phyloP scores from a whole-genome alignment of 1,140 invertebrate genomes.

The Drosophila mayri region DNA sequence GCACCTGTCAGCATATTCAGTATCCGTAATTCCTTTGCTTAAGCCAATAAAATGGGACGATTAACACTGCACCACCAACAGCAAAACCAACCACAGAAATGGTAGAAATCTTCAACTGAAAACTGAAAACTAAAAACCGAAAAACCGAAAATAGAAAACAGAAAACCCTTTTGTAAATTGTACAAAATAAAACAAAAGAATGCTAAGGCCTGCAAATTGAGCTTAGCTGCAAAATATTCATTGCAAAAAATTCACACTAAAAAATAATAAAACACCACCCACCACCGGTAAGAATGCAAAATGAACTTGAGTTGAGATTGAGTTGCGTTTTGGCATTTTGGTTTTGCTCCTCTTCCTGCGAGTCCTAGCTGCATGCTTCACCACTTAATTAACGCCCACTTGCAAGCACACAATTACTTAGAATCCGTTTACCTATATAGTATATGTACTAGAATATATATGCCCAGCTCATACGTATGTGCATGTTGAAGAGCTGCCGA shows the following conservation, averaged over 20 bases:
- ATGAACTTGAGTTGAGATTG: conserved; percentile 59
- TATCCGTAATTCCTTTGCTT: conserved; percentile 39
- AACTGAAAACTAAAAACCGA: background rate
- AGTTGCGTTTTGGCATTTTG: conserved; percentile 57
- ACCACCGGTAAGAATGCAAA: conserved; percentile 80
- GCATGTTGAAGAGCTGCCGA: conserved; percentile 30
- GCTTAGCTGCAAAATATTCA: conserved; percentile 54
- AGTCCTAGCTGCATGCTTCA: conserved; percentile 53
- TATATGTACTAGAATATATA: background rate
- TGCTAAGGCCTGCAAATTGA: conserved; percentile 63
- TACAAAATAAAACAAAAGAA: conserved; percentile 48
- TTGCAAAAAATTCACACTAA: conserved; percentile 22
- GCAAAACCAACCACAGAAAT: conserved; percentile 34
- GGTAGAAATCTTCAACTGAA: conserved; percentile 18
- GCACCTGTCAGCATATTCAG: conserved; percentile 35
- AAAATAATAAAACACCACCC: conserved; percentile 42
- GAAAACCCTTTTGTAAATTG: conserved; percentile 65
- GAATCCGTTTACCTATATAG: background rate
- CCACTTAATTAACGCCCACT: conserved; percentile 70
- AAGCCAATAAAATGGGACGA: conserved; percentile 13
- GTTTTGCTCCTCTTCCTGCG: conserved; percentile 18
- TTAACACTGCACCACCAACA: conserved; percentile 29
- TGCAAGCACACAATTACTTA: conserved; percentile 43
- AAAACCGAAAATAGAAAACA: conserved; percentile 16
- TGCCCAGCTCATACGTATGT: conserved; percentile 24